Evolutionary conservation across 1,140 invertebrate species (phyloP), one percentile per base, ranked within the genome.

Genomic region (Hydropsyche tenuis): DNA sequence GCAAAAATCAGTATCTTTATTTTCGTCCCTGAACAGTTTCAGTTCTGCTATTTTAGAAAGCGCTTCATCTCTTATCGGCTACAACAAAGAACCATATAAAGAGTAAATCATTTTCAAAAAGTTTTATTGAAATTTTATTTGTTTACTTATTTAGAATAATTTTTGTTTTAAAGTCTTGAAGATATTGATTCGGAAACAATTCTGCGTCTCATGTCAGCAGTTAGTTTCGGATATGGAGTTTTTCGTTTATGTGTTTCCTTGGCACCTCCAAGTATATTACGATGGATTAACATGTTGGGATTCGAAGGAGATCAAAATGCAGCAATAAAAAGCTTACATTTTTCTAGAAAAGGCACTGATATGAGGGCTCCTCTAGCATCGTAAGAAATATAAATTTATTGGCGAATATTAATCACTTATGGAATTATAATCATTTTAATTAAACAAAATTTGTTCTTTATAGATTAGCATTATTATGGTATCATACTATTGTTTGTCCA

Each of bases 331-430:
- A 89, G 89, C 16, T 82, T 93, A 4, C 88, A 90, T 85, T 90
- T 88, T 79, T 86, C 90, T 2, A 86, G 90, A 72, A 81, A 86
- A 16, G 89, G 90, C 23, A 81, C 86, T 27, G 91, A 92, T 78
- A 92, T 93, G 90, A 85, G 90, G 66, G 90, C 90, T 20, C 91
- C 91, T 5, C 81, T 93, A 42, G 90, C 91, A 6, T 89, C 89
- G 86, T 91, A 80, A 85, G 86, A 85, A 72, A 18, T 27, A n/a
- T 30, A 69, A 65, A 16, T 46, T 14, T 12, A 20, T 37, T 62
- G 12, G 1, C 27, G 25, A 60, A 48, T 6, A 14, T 7, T 2
- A 18, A n/a, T 45, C 1, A 22, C 9, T 43, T 18, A 63, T 65
- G 48, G 2, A 69, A 51, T 37, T 65, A 14, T 43, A n/a, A n/a